These are phyloP conservation scores for Myopa tessellatipennis DNA, from an alignment of 2,888 invertebrate genomes.

Conservation along the genomic window DNA sequence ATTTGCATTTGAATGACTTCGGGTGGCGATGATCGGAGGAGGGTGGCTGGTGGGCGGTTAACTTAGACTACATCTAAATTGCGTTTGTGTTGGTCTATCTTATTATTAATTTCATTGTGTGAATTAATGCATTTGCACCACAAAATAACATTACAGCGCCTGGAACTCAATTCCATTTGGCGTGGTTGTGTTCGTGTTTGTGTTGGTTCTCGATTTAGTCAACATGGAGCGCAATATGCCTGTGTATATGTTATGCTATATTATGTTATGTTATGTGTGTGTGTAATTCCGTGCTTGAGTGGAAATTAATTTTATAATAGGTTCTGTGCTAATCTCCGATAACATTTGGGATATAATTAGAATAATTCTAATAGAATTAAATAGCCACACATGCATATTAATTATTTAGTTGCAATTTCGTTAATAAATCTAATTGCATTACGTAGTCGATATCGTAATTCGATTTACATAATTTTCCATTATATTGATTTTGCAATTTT, in stretches of 20 bases:
- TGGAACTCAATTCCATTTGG: neutral
- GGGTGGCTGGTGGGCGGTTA: neutral
- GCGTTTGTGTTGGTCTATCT: constrained; percentile 15
- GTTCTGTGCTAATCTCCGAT: constrained; percentile 44
- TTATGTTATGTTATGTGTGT: neutral
- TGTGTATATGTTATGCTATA: neutral
- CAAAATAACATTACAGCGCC: constrained; percentile 26
- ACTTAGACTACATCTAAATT: constrained; percentile 13
- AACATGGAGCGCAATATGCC: neutral
- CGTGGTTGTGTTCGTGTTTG: constrained; percentile 17
- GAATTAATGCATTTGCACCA: constrained; percentile 39
- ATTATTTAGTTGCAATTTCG: constrained; percentile 54
- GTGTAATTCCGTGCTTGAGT: neutral
- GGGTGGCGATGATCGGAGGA: neutral
- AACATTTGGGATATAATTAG: constrained; percentile 58
- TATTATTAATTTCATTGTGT: constrained; percentile 37
- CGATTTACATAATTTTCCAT: too few relatives aligned
- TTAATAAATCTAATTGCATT: constrained; percentile 36
- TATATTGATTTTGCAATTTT: too few relatives aligned
- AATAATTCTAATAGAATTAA: constrained; percentile 61
- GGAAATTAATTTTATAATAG: constrained; percentile 57
- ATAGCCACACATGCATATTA: constrained; percentile 59
- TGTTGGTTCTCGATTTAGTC: neutral
- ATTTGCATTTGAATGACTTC: constrained; percentile 34
- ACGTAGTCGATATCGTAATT: constrained; percentile 30